Conservation (phyloP, 1,140 invertebrate genomes). For the Microvelia longipes region DNA sequence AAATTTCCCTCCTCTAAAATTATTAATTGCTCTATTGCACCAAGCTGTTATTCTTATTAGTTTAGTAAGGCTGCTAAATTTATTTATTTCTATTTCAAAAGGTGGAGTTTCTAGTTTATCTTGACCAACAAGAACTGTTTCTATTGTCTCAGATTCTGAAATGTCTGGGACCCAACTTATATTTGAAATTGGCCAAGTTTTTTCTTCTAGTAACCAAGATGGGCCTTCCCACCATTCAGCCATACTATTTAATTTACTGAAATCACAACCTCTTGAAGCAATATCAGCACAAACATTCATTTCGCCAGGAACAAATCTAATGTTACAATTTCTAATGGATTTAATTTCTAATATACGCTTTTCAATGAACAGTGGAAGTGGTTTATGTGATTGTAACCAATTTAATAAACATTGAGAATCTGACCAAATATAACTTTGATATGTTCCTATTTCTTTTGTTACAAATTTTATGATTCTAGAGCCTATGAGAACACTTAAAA, state of each 20-base stretch:
- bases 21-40: neutral
- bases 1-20: neutral
- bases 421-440: neutral
- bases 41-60: neutral
- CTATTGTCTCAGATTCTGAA: too few species aligned
- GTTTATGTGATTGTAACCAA: neutral
- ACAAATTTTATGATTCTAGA: neutral
- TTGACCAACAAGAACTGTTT: neutral
- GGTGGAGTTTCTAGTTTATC: neutral
- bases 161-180: neutral
- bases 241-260: neutral
- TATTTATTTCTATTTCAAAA: neutral
- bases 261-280: neutral
- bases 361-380: neutral
- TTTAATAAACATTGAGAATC: neutral
- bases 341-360: neutral
- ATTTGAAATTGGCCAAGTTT: neutral
- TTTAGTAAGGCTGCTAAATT: neutral
- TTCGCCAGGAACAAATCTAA: neutral
- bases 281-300: neutral
- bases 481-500: neutral
- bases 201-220: neutral
- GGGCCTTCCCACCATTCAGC: neutral
- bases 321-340: neutral
- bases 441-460: neutral